Evolutionary conservation across 2,113 vertebrate species (phyloP).

Genomic region (Arenaria interpres): DNA sequence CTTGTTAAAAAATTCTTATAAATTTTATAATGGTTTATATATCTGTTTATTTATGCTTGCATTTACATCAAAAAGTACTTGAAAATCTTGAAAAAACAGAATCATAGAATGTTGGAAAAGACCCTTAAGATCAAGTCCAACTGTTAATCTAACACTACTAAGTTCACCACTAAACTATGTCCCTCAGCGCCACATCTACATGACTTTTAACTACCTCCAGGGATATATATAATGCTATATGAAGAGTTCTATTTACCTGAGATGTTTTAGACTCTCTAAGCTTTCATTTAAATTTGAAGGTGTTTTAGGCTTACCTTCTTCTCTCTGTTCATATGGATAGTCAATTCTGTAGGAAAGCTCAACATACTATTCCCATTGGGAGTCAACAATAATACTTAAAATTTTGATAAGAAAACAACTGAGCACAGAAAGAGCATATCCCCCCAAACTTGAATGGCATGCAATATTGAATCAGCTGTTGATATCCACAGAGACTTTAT

Average conservation of each 20-base stretch:
- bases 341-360: background rate
- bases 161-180: background rate
- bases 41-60: background rate
- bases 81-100: background rate
- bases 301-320: background rate
- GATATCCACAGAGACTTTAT: background rate
- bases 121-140: background rate
- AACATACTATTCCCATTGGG: background rate
- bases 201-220: background rate
- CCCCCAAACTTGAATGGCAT: background rate
- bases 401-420: background rate
- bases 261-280: background rate
- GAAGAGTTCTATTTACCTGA: background rate
- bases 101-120: background rate
- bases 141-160: fast-evolving
- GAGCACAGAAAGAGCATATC: background rate
- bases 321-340: background rate
- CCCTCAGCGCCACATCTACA: background rate
- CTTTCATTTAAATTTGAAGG: background rate
- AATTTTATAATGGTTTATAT: background rate
- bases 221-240: background rate
- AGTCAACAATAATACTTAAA: background rate
- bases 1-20: background rate
- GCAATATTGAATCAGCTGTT: background rate
- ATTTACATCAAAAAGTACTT: background rate